These are phyloP conservation scores for Suncus etruscus DNA, from an alignment of 2,113 vertebrate genomes.

Conservation along the genomic window DNA sequence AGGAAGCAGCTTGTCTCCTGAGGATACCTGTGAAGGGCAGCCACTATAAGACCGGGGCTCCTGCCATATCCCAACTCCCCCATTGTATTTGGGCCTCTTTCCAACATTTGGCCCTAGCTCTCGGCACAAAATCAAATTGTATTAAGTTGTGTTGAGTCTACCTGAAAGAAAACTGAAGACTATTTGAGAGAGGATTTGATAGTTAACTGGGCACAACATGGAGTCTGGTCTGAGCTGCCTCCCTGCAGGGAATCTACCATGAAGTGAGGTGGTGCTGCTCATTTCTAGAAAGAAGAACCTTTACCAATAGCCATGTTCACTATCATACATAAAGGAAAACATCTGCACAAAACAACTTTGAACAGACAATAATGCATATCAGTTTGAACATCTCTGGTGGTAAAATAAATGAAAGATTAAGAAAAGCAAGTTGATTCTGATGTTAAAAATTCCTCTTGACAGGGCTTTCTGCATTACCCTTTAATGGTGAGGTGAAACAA, in stretches of 20 bases:
- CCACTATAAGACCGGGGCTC: too few relatives aligned
- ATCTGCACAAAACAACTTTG: neutral
- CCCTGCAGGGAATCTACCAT: neutral
- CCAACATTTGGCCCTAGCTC: neutral
- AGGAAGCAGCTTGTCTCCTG: too few relatives aligned
- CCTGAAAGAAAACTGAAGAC: neutral
- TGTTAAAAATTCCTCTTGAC: too few relatives aligned
- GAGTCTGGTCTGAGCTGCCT: neutral
- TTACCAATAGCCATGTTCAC: neutral
- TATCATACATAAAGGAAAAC: neutral
- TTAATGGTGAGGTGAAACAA: too few relatives aligned
- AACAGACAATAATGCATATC: neutral
- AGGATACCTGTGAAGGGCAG: too few relatives aligned
- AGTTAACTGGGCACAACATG: neutral
- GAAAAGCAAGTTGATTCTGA: neutral
- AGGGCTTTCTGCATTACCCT: too few relatives aligned
- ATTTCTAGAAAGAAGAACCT: neutral
- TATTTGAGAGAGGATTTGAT: neutral
- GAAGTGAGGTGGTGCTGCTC: neutral
- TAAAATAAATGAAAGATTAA: conserved; percentile 7
- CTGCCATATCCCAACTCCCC: too few relatives aligned
- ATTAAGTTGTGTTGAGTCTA: neutral
- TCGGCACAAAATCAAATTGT: neutral
- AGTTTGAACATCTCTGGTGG: neutral
- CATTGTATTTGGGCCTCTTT: neutral